A percentile compares a stretch with the other conserved stretches of the same genome.
Evolutionary conservation across 2,113 vertebrate genomes (phyloP).

Genomic region (Passer domesticus): DNA sequence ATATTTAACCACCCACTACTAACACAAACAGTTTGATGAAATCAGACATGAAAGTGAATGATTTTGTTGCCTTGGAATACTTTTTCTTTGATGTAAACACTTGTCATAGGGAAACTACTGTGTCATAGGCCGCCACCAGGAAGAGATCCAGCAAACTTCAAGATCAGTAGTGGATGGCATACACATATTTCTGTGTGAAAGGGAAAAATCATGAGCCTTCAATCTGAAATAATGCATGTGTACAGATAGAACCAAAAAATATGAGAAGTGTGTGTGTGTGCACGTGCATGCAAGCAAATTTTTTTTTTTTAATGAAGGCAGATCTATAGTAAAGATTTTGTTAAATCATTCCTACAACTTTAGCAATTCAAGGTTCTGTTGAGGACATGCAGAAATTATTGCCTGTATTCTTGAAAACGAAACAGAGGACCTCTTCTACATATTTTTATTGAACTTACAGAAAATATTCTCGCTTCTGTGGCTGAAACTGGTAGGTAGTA

Average conservation of each 20-base stretch:
- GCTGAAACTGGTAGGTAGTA: not conserved
- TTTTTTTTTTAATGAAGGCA: not conserved
- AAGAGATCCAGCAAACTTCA: not conserved
- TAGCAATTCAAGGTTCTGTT: not conserved
- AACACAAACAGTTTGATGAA: not conserved
- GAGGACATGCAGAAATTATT: not conserved
- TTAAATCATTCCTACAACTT: not conserved
- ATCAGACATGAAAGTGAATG: not conserved
- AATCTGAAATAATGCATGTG: not conserved
- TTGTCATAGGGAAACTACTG: not conserved
- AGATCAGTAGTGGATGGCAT: not conserved
- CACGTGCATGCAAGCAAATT: not conserved
- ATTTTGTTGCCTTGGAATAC: not conserved
- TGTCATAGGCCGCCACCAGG: not conserved
- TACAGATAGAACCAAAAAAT: not conserved
- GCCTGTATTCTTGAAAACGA: not conserved
- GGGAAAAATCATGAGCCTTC: not conserved
- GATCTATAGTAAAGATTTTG: not conserved
- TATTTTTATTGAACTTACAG: not conserved
- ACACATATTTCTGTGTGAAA: not conserved
- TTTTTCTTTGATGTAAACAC: not conserved
- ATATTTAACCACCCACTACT: not conserved
- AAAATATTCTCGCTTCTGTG: not conserved
- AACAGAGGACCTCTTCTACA: not conserved
- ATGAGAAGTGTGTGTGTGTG: not conserved